Evolutionary conservation across 2,888 invertebrate species (phyloP).

Genomic region (Tholera decimalis): DNA sequence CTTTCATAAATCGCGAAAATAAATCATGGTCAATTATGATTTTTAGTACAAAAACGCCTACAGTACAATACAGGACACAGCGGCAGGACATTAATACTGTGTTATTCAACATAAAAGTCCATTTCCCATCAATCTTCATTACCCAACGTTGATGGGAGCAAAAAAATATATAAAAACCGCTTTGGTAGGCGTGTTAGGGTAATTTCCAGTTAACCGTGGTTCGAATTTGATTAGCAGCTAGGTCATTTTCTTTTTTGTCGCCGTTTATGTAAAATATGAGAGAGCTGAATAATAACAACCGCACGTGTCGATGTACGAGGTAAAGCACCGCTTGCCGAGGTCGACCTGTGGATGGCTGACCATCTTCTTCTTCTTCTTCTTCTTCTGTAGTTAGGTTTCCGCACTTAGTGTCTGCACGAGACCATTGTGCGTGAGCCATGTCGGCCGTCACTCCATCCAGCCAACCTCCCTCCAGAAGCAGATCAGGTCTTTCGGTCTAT

Average conservation of each 20-base stretch:
- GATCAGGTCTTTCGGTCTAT: too few relatives aligned
- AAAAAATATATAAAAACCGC: slow-evolving; percentile 51
- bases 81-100: slow-evolving; percentile 43
- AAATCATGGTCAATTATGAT: slow-evolving; percentile 39
- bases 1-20: slow-evolving; percentile 44
- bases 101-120: slow-evolving; percentile 41
- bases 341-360: too few relatives aligned
- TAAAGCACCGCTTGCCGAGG: too few relatives aligned
- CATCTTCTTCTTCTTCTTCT: too few relatives aligned
- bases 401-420: too few relatives aligned
- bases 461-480: too few relatives aligned
- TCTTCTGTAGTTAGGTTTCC: too few relatives aligned
- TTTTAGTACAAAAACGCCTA: slow-evolving; percentile 27
- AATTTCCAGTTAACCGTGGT: slow-evolving; percentile 36
- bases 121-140: slow-evolving; percentile 64
- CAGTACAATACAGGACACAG: slow-evolving; percentile 34
- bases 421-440: too few relatives aligned
- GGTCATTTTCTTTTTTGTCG: not conserved
- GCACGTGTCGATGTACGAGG: too few relatives aligned
- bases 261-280: not conserved
- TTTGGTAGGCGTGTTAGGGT: slow-evolving; percentile 48
- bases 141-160: slow-evolving; percentile 46
- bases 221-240: slow-evolving; percentile 21
- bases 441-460: too few relatives aligned
- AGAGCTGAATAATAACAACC: too few relatives aligned